Percentiles rank a stretch among this genome's conserved stretches.
Conservation (phyloP, 1,140 invertebrate species). For the Homarus americanus region DNA sequence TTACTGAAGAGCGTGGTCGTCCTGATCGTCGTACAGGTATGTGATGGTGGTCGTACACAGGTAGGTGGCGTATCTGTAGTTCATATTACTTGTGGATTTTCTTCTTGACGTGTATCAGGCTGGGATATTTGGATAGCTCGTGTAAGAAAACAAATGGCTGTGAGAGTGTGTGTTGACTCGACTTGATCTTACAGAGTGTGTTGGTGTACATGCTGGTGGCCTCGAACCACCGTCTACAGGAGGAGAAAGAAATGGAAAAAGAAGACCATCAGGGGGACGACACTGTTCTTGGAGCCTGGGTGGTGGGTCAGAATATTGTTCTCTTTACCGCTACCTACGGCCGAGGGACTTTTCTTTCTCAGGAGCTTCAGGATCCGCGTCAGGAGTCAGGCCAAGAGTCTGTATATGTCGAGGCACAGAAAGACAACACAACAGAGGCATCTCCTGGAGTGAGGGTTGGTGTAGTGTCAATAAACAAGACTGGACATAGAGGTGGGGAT, state of each 20-base stretch:
- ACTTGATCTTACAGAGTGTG: background rate
- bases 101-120: background rate
- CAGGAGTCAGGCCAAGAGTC: background rate
- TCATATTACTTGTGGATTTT: background rate
- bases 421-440: too few species aligned
- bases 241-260: background rate
- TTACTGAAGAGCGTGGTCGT: background rate
- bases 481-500: background rate
- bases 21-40: conserved; percentile 7
- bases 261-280: background rate
- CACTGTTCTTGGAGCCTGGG: too few species aligned
- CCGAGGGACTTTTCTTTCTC: background rate
- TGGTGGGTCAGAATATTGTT: background rate
- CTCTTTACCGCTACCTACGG: background rate
- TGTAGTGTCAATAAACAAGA: background rate
- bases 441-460: too few species aligned
- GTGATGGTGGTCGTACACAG: background rate
- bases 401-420: background rate
- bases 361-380: background rate
- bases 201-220: background rate
- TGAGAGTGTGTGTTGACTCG: background rate
- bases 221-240: background rate
- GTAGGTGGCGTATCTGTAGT: background rate
- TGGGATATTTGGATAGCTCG: background rate
- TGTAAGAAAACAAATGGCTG: background rate